Conservation (phyloP, 1,140 invertebrate genomes). For the Eriocheir sinensis region DNA sequence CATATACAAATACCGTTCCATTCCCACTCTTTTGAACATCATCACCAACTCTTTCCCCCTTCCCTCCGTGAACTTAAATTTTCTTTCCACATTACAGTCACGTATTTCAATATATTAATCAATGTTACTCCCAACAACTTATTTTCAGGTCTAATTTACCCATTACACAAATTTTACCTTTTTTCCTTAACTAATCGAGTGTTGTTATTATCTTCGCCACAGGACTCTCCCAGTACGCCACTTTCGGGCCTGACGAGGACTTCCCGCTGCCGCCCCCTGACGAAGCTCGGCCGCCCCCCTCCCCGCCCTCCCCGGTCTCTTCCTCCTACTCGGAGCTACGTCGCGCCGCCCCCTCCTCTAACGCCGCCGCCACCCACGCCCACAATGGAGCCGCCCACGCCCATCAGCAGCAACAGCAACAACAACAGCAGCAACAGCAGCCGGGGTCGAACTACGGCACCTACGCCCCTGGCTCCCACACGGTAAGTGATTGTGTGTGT, state of each 20-base stretch:
- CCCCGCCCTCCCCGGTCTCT: constrained; percentile 67
- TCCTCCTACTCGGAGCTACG: constrained; percentile 71
- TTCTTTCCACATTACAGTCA: background rate
- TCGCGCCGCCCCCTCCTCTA: constrained; percentile 52
- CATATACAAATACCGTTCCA: no score
- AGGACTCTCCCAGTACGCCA: constrained; percentile 67
- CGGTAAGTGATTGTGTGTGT: constrained; percentile 52
- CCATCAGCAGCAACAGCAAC: constrained; percentile 47
- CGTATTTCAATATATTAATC: background rate
- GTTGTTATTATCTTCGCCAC: background rate
- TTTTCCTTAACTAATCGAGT: background rate
- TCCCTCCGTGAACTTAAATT: no score
- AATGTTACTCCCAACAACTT: background rate
- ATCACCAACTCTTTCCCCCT: no score
- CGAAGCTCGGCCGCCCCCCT: constrained; percentile 65
- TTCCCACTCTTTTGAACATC: no score
- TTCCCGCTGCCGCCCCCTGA: constrained; percentile 71
- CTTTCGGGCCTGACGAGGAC: constrained; percentile 71
- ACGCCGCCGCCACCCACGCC: constrained; percentile 39
- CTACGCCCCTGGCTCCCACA: constrained; percentile 61
- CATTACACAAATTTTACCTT: background rate
- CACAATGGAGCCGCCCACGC: constrained; percentile 43
- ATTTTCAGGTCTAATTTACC: background rate
- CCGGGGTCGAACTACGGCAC: constrained; percentile 53
- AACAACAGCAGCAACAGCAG: constrained; percentile 21